These are phyloP conservation scores for Nomada goodeniana DNA, from an alignment of 2,888 invertebrate species.

Conservation along the genomic window DNA sequence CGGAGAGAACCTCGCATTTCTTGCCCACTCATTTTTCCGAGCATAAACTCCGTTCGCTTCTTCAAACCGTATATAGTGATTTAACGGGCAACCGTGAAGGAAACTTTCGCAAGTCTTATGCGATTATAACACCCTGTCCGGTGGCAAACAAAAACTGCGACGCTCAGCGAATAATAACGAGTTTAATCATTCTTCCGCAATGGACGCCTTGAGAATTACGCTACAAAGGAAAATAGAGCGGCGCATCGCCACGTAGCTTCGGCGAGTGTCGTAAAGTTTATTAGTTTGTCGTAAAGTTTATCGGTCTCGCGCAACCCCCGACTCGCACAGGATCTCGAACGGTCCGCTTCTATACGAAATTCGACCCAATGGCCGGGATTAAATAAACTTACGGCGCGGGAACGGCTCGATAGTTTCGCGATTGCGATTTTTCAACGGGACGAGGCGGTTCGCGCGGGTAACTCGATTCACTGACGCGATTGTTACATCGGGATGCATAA, in stretches of 20 bases:
- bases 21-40: not conserved
- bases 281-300: slow-evolving; percentile 40
- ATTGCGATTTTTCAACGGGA: slow-evolving; percentile 21
- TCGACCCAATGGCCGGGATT: not conserved
- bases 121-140: not conserved
- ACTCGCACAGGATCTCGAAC: not conserved
- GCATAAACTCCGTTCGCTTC: not conserved
- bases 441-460: not conserved
- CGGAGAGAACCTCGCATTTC: not conserved
- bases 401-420: slow-evolving; percentile 1
- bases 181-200: not conserved
- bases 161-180: slow-evolving; percentile 1
- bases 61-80: not conserved
- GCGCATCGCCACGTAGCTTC: slow-evolving; percentile 8
- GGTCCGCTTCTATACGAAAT: not conserved
- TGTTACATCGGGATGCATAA: slow-evolving; percentile 36
- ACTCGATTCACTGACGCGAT: slow-evolving; percentile 1
- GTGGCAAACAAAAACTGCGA: not conserved
- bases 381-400: not conserved
- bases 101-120: not conserved
- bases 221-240: not conserved
- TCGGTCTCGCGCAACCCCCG: not conserved
- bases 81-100: slow-evolving; percentile 8
- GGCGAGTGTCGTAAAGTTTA: slow-evolving; percentile 33
- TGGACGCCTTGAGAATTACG: slow-evolving; percentile 13